Base-by-base conservation (phyloP, 2,888 invertebrate species). In the Erebia ligea region DNA sequence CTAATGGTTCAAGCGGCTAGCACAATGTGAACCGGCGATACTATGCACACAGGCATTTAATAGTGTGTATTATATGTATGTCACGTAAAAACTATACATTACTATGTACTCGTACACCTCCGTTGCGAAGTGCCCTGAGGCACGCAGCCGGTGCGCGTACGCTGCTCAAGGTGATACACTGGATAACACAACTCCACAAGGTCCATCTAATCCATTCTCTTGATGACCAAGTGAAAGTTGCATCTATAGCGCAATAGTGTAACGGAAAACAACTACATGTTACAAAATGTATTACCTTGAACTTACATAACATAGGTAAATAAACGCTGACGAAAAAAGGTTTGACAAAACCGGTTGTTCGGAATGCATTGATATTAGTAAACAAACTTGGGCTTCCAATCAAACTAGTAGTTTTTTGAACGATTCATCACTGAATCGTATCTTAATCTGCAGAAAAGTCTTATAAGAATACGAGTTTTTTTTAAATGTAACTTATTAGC, bases 131-230 rank as follows among this genome's bases (percentile, higher is more conserved):
- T 56, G 66, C 56, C 54, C 17, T 17, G 52, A 45, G 50, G 66
- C 68, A 58, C 45, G 62, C 50, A 40, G 56, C 67, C 67, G 56
- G 45, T 40, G 80, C 78, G 78, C 84, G 76, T 80, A 83, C 87
- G 83, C 84, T 80, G 50, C 9, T 17, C 17, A 90, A 90, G 90
- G 89, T 85, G 77, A 85, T 69, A 78, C 73, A 58, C 19, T 80
- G 82, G 81, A 79, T 81, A 84, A 80, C 78, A 80, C 61, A 61
- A 45, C 62, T 48, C 45, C 19, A 62, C 90, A 90, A 90, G 90
- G 90, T 87, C 86, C 86, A 82, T 84, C 85, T 84, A 82, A 85
- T 84, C 85, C 89, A 78, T 87, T 91, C 91, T 86, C 88, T 83
- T 80, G 75, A 81, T 83, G 78, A 82, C 68, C 71, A 81, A 87